These are phyloP conservation scores for Plodia interpunctella DNA, from an alignment of 1,140 invertebrate species.

Conservation along the genomic window DNA sequence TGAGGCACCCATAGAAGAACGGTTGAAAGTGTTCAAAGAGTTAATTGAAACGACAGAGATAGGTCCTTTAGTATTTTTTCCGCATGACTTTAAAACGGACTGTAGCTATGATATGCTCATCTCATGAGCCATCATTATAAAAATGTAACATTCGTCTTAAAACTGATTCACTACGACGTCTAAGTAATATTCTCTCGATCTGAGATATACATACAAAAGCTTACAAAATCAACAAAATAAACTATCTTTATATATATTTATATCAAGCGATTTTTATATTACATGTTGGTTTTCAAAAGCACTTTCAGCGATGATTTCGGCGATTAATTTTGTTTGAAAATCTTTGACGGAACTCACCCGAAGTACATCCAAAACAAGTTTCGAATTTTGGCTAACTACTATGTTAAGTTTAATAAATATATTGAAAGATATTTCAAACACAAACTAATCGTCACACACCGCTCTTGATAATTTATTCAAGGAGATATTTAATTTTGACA, in stretches of 20 bases:
- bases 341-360: too few relatives aligned
- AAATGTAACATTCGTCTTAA: slow-evolving; percentile 29
- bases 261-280: slow-evolving; percentile 55
- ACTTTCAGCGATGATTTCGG: background rate
- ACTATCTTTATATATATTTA: slow-evolving; percentile 40
- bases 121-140: slow-evolving; percentile 1
- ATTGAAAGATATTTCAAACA: background rate
- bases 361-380: too few relatives aligned
- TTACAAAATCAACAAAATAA: slow-evolving; percentile 45
- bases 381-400: too few relatives aligned
- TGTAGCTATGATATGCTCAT: background rate
- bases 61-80: too few relatives aligned
- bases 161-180: slow-evolving; percentile 36
- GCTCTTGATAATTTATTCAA: background rate
- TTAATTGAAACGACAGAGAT: too few relatives aligned
- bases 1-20: too few relatives aligned
- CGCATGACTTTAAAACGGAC: background rate
- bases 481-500: background rate
- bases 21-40: too few relatives aligned
- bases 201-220: slow-evolving; percentile 44
- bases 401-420: too few relatives aligned
- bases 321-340: background rate
- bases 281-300: slow-evolving; percentile 32
- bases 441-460: background rate
- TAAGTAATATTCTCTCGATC: slow-evolving; percentile 51